Evolutionary conservation across 2,113 vertebrate species (phyloP).

Genomic region (Papio anubis): DNA sequence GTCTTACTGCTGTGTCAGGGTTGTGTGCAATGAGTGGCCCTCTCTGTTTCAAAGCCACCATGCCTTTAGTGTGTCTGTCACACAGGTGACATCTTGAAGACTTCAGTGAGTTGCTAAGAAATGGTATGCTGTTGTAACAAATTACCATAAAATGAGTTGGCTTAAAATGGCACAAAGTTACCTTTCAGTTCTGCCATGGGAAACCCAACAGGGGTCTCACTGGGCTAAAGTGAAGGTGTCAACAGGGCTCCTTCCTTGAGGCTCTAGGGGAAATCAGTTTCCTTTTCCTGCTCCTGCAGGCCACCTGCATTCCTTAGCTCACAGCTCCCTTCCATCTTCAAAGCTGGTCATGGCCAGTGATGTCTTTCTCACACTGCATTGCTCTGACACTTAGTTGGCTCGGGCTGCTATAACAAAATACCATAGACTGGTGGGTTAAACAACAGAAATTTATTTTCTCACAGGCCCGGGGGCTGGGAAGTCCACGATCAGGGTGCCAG

Average conservation of each 20-base stretch:
- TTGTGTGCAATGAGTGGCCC: neutral
- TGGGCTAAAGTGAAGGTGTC: neutral
- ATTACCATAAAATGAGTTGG: neutral
- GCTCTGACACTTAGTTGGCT: neutral
- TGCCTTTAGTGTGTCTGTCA: neutral
- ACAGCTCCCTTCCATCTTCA: neutral
- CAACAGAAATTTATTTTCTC: neutral
- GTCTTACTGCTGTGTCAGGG: neutral
- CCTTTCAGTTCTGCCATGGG: neutral
- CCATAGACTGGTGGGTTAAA: neutral
- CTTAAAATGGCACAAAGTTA: neutral
- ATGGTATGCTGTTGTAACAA: neutral
- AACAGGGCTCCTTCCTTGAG: neutral
- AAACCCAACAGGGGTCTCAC: neutral
- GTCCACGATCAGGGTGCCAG: accelerated
- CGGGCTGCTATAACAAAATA: accelerated
- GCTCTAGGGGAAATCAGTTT: neutral
- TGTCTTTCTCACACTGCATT: neutral
- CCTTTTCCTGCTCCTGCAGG: neutral
- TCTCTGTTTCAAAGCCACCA: neutral
- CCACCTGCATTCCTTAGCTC: neutral
- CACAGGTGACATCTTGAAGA: neutral
- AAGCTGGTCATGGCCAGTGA: neutral
- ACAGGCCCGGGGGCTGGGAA: neutral
- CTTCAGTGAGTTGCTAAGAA: neutral